These are phyloP conservation scores for Harpagus bidentatus DNA, from an alignment of 2,113 vertebrate species.

Conservation along the genomic window DNA sequence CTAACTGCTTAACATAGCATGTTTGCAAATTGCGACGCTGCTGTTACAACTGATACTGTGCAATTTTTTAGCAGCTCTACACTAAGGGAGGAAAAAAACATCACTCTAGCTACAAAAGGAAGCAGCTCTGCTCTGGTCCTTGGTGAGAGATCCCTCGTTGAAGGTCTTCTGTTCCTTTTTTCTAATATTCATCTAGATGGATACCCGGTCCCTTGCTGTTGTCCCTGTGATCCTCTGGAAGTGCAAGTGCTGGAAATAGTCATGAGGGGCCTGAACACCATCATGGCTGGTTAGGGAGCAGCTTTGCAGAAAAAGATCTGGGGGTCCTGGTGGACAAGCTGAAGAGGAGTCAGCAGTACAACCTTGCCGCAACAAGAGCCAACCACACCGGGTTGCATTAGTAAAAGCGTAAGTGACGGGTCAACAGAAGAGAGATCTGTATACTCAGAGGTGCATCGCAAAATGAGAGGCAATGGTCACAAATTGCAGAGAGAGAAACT, in stretches of 20 bases:
- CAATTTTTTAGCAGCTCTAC: conserved; percentile 1
- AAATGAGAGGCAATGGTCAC: background rate
- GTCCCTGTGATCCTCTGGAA: background rate
- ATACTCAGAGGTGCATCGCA: background rate
- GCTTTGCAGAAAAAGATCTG: background rate
- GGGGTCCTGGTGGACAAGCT: background rate
- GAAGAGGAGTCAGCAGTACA: background rate
- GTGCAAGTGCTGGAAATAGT: background rate
- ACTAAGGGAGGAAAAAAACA: background rate
- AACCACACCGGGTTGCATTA: background rate
- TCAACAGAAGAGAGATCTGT: background rate
- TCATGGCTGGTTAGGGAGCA: background rate
- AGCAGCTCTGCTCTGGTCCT: background rate
- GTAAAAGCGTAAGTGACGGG: background rate
- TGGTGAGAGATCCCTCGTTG: fast-evolving
- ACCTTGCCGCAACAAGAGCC: background rate
- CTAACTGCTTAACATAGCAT: background rate
- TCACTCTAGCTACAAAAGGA: background rate
- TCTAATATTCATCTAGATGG: background rate
- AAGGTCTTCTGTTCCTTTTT: background rate
- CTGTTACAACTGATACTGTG: conserved; percentile 20
- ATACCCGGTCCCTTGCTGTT: background rate
- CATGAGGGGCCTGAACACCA: background rate
- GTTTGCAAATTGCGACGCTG: conserved; percentile 40
- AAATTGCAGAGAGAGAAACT: background rate